phyloP scores from a whole-genome alignment of 2,888 invertebrate genomes.

The Oscheius sp. region DNA sequence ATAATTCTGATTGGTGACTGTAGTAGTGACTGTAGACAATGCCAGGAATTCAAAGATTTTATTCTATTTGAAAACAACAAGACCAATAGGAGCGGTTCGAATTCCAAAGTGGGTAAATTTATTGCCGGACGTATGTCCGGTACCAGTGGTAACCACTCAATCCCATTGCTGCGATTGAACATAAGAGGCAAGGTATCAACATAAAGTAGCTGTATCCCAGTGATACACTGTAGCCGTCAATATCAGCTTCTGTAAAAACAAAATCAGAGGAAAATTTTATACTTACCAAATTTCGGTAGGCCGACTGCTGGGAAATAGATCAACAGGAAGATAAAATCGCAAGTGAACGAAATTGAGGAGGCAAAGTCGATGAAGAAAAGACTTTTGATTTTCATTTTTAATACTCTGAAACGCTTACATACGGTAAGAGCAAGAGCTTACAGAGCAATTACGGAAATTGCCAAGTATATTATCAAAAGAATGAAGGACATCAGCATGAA shows the following conservation, averaged over 20 bases:
- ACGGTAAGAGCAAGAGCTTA: no score
- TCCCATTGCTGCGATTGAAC: background rate
- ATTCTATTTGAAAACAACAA: no score
- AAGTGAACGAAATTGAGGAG: background rate
- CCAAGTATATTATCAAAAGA: slow-evolving; percentile 2
- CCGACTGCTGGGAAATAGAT: slow-evolving; percentile 9
- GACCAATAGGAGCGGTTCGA: background rate
- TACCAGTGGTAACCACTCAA: slow-evolving; percentile 23
- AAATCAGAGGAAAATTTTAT: background rate
- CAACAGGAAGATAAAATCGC: slow-evolving; percentile 15
- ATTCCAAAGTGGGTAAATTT: background rate
- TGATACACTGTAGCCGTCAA: background rate
- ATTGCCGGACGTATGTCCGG: background rate
- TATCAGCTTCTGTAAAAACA: background rate
- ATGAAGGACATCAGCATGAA: slow-evolving; percentile 12
- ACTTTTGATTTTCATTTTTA: background rate
- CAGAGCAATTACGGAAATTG: slow-evolving; percentile 13
- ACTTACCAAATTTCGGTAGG: slow-evolving; percentile 6
- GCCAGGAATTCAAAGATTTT: no score
- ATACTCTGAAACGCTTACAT: background rate
- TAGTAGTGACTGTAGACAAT: no score
- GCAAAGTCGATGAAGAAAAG: slow-evolving; percentile 15
- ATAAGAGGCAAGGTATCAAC: slow-evolving; percentile 8
- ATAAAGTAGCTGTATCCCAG: slow-evolving; percentile 25
- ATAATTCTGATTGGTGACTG: no score